Base-by-base conservation (phyloP, 2,888 invertebrate species). In the Apoda limacodes region DNA sequence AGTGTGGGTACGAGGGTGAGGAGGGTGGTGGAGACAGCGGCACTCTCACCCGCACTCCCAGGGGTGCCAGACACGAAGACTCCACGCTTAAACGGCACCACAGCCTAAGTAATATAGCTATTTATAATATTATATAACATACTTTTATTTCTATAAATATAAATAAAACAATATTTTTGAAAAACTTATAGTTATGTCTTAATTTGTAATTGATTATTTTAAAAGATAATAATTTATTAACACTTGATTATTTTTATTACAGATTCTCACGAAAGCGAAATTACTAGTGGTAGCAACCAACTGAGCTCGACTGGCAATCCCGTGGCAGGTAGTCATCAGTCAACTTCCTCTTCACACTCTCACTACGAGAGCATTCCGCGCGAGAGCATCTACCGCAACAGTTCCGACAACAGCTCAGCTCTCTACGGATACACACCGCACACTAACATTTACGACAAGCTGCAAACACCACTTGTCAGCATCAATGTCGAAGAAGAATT, bases 21-120 rank as follows among this genome's bases (percentile, higher is more conserved):
- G 40, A 26, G 19, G 30, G 57, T 50, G 13, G 55, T 55, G 32
- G 55, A 66, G 90, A 80, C 78, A 57, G 59, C 13, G 76, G 67
- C 34, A 78, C 76, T 2, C 60, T 76, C 13, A 76, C 76, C 68
- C 64, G 90, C 45, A 80, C 89, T 48, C 82, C 76, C 2, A 55
- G 78, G 10, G 14, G 45, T 12, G 25, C 50, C 0, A 58, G 63
- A 9, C 42, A 52, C 2, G 72, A 72, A 28, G 72, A 76, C 41
- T 65, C 69, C 13, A 78, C 78, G 3, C 62, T 78, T 22, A 78
- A 69, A 42, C 53, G 76, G 23, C 74, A 74, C 37, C 66, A 68
- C 32, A n/a, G n/a, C n/a, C n/a, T n/a, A n/a, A n/a, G n/a, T n/a
- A 17, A 17, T 17, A 17, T 17, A 17, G 17, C 17, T 7, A 17